phyloP scores from a whole-genome alignment of 2,888 invertebrate genomes.

The Sarcophaga subvicina region DNA sequence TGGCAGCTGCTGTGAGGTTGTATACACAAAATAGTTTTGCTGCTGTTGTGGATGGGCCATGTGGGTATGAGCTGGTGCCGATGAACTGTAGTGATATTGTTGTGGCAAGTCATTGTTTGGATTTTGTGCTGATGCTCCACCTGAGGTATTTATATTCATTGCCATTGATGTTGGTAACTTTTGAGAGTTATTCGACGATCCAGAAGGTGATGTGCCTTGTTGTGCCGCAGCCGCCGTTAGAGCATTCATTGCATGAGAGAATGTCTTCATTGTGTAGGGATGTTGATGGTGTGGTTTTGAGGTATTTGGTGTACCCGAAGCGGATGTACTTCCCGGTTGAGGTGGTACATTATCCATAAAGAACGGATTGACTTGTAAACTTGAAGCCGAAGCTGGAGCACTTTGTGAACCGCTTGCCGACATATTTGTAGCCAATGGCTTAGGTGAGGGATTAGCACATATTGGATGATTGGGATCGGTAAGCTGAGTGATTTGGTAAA shows the following conservation, averaged over 20 bases:
- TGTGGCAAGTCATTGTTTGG: constrained; percentile 49
- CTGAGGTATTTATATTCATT: constrained; percentile 65
- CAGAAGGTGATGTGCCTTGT: constrained; percentile 50
- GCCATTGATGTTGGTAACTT: constrained; percentile 61
- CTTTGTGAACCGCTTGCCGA: constrained; percentile 77
- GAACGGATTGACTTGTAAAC: constrained; percentile 78
- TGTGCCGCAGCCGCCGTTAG: constrained; percentile 75
- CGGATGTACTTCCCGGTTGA: constrained; percentile 72
- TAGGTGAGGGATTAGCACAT: constrained; percentile 83
- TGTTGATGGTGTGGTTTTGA: constrained; percentile 73
- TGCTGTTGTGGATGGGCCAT: constrained; percentile 62
- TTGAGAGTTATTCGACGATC: constrained; percentile 44
- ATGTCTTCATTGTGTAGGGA: constrained; percentile 79
- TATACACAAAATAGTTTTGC: constrained; percentile 71
- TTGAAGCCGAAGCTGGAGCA: constrained; percentile 79
- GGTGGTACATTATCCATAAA: constrained; percentile 76
- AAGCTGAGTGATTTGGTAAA: constrained; percentile 91
- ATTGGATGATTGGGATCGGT: constrained; percentile 87
- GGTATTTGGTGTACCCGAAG: constrained; percentile 77
- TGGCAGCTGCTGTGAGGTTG: constrained; percentile 65
- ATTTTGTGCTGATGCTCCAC: constrained; percentile 54
- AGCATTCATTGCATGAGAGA: constrained; percentile 78
- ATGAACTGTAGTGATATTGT: constrained; percentile 76
- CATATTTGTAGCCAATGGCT: constrained; percentile 80
- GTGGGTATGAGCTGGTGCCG: constrained; percentile 72